Evolutionary conservation across 1,140 invertebrate species (phyloP).

Genomic region (Bemisia tabaci): DNA sequence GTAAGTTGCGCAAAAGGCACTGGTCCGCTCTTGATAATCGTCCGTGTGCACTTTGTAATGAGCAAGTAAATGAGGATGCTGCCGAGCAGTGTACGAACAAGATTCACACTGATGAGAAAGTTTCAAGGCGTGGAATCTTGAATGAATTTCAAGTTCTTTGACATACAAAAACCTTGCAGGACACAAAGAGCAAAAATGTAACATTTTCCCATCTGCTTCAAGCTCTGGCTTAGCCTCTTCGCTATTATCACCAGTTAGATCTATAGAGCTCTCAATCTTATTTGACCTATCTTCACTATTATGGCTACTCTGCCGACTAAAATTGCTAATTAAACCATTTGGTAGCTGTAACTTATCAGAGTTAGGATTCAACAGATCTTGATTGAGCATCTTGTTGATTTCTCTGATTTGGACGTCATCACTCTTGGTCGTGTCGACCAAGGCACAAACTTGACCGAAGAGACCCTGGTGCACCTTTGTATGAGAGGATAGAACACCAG

Average conservation of each 20-base stretch:
- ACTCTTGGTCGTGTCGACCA: conserved; percentile 43
- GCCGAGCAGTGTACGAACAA: conserved; percentile 62
- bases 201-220: conserved; percentile 19
- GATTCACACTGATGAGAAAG: conserved; percentile 51
- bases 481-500: conserved; percentile 58
- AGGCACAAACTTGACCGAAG: conserved; percentile 50
- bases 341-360: neutral
- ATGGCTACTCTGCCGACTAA: neutral
- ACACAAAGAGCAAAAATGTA: conserved; percentile 46
- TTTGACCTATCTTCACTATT: neutral
- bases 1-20: conserved; percentile 50
- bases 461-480: conserved; percentile 59
- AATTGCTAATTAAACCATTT: neutral
- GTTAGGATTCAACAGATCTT: neutral
- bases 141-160: conserved; percentile 51
- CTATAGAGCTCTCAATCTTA: neutral
- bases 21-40: conserved; percentile 67
- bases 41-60: conserved; percentile 64
- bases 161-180: conserved; percentile 54
- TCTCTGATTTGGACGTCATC: conserved; percentile 55
- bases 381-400: conserved; percentile 26
- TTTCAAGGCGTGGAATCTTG: conserved; percentile 47
- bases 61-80: conserved; percentile 49
- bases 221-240: neutral
- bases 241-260: neutral